Base-by-base conservation (phyloP, 2,797 vertebrate species). In the Chaunax sp. region DNA sequence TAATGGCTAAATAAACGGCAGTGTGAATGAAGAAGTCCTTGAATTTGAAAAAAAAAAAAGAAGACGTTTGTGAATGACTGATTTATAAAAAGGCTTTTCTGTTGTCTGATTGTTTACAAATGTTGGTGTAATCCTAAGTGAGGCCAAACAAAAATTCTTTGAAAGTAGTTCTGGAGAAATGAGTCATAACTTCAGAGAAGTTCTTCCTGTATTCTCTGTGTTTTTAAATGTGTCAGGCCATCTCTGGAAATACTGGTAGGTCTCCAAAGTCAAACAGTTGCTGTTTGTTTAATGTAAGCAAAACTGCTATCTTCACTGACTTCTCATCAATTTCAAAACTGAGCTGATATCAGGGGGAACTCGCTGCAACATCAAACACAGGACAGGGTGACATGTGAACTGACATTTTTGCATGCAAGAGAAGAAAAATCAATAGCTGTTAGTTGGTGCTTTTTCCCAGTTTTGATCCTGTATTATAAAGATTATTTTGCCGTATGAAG, bases 151-250 rank as follows among this genome's bases (percentile, higher is more conserved):
- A 44, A 19, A 25, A 62, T 71, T 62, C 10, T 11, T 76, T 65
- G 58, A 70, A 43, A 71, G 56, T 18, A 19, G 44, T 18, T 60
- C 49, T 6, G 37, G 23, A 75, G 43, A 80, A 77, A 69, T 85
- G 81, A 85, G 51, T 87, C 76, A 87, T 28, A 37, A 64, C 44
- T 58, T 59, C 54, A 19, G 43, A 44, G 69, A 78, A 28, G 52
- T 19, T 22, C 40, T 19, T 69, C 35, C 62, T n/a, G n/a, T n/a
- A n/a, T n/a, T 59, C 37, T 43, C 33, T 69, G 49, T 76, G 80
- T 76, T 82, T 78, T 62, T 76, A 18, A 71, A 16, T 64, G 49
- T 28, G 18, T 72, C 16, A 20, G 33, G 59, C 47, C 45, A 52
- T 30, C 57, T 80, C 49, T 66, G 65, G 66, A 30, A 73, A 15